Evolutionary conservation across 1,140 invertebrate genomes (phyloP), one percentile per base, ranked within the genome.

Genomic region (Steinernema feltiae): DNA sequence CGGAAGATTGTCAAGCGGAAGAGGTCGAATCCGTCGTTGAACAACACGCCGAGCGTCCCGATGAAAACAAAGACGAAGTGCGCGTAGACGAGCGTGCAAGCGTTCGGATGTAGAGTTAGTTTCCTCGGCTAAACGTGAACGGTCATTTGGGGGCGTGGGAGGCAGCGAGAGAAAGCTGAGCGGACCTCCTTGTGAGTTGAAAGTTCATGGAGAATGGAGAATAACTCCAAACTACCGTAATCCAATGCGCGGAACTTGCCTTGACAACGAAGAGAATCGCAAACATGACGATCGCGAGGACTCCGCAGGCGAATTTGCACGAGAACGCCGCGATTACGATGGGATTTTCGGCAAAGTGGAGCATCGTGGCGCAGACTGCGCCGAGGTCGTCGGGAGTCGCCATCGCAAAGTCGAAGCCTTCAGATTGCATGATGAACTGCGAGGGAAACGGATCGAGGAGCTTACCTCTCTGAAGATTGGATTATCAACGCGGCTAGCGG

Each of bases 11-110:
- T 63, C 7, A 63, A 21, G 7, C 53, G 12, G 24, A 63, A 63
- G 53, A 63, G 24, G 53, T 63, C 53, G 24, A 63, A 63, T 3
- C 53, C 53, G 24, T 63, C 53, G 24, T 63, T 63, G 53, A 63
- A 3, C 2, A 63, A 3, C 7, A 63, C 53, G 3, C 53, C 53
- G 3, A 63, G 2, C 12, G 53, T 63, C 24, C 53, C 53, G 24
- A 63, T 63, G 24, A 63, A 63, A 7, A 63, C 53, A 27, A 63
- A 63, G 3, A 27, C 24, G 24, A 63, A 63, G 53, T 63, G 53
- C 2, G 24, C 53, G 53, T 27, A 63, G 24, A 63, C 53, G 3
- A 63, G 53, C 7, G 24, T 15, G 53, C 24, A 63, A 21, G 53
- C 53, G 24, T 63, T 63, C 12, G 53, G 53, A 27, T 63, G 53